A percentile compares a stretch with the other conserved stretches of the same genome.
These are phyloP conservation scores for Pachypeltis micranthus DNA, from an alignment of 1,140 invertebrate species.

Conservation along the genomic window DNA sequence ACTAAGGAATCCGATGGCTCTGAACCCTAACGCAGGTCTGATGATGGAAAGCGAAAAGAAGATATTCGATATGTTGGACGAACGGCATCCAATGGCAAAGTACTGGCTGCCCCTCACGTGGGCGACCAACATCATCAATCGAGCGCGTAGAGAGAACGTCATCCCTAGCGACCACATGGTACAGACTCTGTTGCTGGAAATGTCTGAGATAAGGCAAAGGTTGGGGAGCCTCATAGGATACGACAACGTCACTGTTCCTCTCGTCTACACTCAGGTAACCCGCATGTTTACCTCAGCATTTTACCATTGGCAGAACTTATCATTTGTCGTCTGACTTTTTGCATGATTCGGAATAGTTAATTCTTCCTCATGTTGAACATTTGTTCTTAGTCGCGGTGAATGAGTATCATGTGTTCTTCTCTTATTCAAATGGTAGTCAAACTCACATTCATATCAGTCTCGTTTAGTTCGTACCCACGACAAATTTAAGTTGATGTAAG, in stretches of 20 bases:
- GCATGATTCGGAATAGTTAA: not conserved
- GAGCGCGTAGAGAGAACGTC: conserved; percentile 64
- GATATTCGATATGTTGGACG: conserved; percentile 77
- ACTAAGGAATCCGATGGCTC: too few relatives aligned
- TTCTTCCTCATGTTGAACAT: not conserved
- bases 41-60: conserved; percentile 84
- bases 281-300: not conserved
- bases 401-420: too few relatives aligned
- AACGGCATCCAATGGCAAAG: conserved; percentile 71
- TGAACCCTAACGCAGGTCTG: conserved; percentile 50
- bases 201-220: conserved; percentile 67
- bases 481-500: too few relatives aligned
- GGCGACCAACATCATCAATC: conserved; percentile 80
- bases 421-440: too few relatives aligned
- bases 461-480: too few relatives aligned
- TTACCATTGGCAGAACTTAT: too few relatives aligned
- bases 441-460: too few relatives aligned
- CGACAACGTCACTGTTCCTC: conserved; percentile 92
- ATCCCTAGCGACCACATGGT: conserved; percentile 77
- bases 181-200: conserved; percentile 67
- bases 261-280: conserved; percentile 92
- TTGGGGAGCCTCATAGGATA: conserved; percentile 76
- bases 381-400: too few relatives aligned
- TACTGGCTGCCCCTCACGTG: conserved; percentile 87
- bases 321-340: too few relatives aligned